A percentile compares a stretch with the other conserved stretches of the same genome.
Conservation (phyloP, 2,797 vertebrate genomes). For the Moxostoma hubbsi region DNA sequence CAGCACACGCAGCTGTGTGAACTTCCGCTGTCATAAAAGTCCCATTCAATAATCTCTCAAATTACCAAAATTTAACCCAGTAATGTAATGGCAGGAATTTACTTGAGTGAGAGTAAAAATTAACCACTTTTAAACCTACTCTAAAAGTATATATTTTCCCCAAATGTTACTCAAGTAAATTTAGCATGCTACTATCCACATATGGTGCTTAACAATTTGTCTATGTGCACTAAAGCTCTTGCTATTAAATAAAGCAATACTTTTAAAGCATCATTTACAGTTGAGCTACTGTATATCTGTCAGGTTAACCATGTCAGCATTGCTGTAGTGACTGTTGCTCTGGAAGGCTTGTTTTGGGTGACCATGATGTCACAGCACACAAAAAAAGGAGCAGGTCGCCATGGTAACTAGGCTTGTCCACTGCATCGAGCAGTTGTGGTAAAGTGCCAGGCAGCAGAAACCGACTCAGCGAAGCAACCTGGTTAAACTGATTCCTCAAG, state of each 20-base stretch:
- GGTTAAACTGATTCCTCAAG: neutral
- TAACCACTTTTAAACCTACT: too few relatives aligned
- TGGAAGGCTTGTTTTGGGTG: conserved; percentile 28
- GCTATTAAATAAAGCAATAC: conserved; percentile 5
- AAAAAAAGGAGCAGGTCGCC: neutral
- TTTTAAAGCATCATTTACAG: neutral
- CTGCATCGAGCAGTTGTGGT: neutral
- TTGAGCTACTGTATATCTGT: neutral
- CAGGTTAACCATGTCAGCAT: conserved; percentile 14
- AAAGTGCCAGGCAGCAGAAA: neutral
- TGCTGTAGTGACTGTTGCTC: neutral
- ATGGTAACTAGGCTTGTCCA: conserved; percentile 12
- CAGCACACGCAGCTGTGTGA: too few relatives aligned
- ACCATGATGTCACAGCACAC: conserved; percentile 38
- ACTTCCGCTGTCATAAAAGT: too few relatives aligned
- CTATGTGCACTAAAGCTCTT: neutral
- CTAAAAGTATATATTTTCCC: neutral
- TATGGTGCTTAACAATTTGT: neutral
- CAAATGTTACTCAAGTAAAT: neutral
- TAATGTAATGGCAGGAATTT: too few relatives aligned
- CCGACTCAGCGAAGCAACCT: conserved; percentile 4
- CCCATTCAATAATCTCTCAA: too few relatives aligned
- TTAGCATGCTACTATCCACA: too few relatives aligned
- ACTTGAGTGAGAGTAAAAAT: too few relatives aligned
- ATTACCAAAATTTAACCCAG: too few relatives aligned